Evolutionary conservation across 2,797 vertebrate species (phyloP), one percentile per base, ranked within the genome.

Genomic region (Neomorphus geoffroyi): DNA sequence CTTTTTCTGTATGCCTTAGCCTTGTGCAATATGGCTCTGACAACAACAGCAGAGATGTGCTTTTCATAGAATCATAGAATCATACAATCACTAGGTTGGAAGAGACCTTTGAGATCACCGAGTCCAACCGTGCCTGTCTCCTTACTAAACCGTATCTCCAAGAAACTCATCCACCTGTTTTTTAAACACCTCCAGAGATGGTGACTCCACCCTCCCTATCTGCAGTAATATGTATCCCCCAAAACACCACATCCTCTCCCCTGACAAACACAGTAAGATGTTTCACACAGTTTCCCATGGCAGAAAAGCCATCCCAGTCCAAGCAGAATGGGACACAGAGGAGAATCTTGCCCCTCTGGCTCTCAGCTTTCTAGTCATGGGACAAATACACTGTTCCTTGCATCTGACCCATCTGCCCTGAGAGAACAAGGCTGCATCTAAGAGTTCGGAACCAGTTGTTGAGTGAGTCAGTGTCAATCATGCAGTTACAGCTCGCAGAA

Each of bases 401-500:
- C 6, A 1, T 72, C 64, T 90, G 61, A 90, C 83, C 78, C 1
- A 0, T 72, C n/a, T 91, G 67, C 62, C 86, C 82, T 41, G 64
- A 33, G 93, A 96, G 95, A 92, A 93, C 35, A 84, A 71, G 75
- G 62, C 61, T 89, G 46, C 60, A 82, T 95, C 90, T 67, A 83
- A 85, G 71, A 56, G 27, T 19, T 96, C 92, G 80, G 86, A 94
- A 80, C 70, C 57, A 85, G 85, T 84, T 91, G 93, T 41, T 65
- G 82, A 86, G 41, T 94, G 91, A 96, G 90, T 96, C 96, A 93
- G 69, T 93, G 86, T 96, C 92, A 94, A 90, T 90, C 93, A 90
- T 57, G 70, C 35, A 58, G 84, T 88, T 95, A 77, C 61, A 75
- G 80, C 75, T 95, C 80, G 2, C 86, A 94, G 86, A 93, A 96